Base-by-base conservation (phyloP, 2,888 invertebrate species). In the Cryptosula pallasiana region DNA sequence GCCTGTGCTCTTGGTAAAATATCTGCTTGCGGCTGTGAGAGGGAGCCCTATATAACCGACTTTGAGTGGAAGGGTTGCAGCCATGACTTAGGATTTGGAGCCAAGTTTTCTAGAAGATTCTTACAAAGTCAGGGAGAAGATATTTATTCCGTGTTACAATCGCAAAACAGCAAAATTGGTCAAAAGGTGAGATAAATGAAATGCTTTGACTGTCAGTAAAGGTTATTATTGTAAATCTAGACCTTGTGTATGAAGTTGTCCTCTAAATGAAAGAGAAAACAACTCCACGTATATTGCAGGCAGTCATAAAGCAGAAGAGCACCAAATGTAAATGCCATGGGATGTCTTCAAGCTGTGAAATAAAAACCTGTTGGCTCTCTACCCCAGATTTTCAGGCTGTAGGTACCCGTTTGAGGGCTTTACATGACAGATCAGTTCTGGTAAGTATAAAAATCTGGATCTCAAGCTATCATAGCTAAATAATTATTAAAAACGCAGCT, bases 301-400 rank as follows among this genome's bases (percentile, higher is more conserved):
- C 86, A 9, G 86, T 88, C 36, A 82, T 84, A 72, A 78, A 81
- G n/a, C 87, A 85, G 73, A 82, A 87, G 36, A 79, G 79, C 73
- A 85, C 91, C 72, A 93, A 93, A 58, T 96, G 95, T 87, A 96
- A 96, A 85, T 96, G 96, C 83, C 95, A 96, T 81, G 96, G 95
- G 0, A 94, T 96, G 74, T 95, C 94, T 0, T 95, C 95, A 16
- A 95, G 95, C 55, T 96, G 95, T 87, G 94, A 94, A 79, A 88
- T 95, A 79, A 92, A 95, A 82, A 96, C 96, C 0, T 96, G 96
- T 84, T 96, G 95, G 95, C 94, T 95, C 82, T 94, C 95, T 81
- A 88, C 95, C 73, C 91, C 94, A n/a, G 89, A 92, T 71, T 94
- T 95, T 86, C 88, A 94, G 80, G 93, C 94, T 87, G 91, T 95